A percentile compares a stretch with the other conserved stretches of the same genome.
These are phyloP conservation scores for Formica aserva DNA, from an alignment of 2,888 invertebrate species.

Conservation along the genomic window DNA sequence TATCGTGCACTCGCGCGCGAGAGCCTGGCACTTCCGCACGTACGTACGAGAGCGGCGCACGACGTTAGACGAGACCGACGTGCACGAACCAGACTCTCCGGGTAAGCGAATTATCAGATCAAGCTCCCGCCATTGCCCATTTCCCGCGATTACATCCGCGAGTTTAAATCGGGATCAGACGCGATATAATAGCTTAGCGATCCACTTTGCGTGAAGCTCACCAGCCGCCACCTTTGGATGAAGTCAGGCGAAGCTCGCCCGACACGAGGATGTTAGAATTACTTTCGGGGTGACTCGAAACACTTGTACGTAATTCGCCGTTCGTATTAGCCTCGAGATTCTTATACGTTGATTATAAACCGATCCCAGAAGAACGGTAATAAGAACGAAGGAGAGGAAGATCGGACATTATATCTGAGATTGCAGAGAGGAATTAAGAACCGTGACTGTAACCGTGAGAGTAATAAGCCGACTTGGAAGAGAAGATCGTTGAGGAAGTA, in stretches of 20 bases:
- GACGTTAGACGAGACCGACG: constrained; percentile 5
- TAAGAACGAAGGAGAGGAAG: not conserved
- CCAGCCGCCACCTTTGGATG: constrained; percentile 27
- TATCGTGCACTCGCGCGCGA: constrained; percentile 31
- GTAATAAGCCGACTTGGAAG: constrained; percentile 26
- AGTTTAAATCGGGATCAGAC: constrained; percentile 45
- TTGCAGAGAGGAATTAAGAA: constrained; percentile 24
- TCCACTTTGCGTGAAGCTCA: constrained; percentile 43
- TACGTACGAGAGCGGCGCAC: not conserved
- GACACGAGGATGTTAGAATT: constrained; percentile 43
- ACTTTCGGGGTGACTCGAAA: not conserved
- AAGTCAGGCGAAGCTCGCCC: constrained; percentile 42
- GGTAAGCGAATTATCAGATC: constrained; percentile 50
- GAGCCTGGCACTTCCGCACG: constrained; percentile 33
- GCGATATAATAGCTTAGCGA: constrained; percentile 44
- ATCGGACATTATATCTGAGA: constrained; percentile 15
- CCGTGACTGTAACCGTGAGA: constrained; percentile 18
- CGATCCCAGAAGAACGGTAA: not conserved
- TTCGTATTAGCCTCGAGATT: not conserved
- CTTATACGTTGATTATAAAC: not conserved
- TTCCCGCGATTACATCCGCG: constrained; percentile 51
- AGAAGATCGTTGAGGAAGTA: constrained; percentile 5
- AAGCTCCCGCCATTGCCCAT: constrained; percentile 47
- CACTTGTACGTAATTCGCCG: not conserved
- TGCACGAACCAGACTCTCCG: constrained; percentile 20